phyloP scores from a whole-genome alignment of 2,797 vertebrate species.

The Typhlichthys eigenmanni region DNA sequence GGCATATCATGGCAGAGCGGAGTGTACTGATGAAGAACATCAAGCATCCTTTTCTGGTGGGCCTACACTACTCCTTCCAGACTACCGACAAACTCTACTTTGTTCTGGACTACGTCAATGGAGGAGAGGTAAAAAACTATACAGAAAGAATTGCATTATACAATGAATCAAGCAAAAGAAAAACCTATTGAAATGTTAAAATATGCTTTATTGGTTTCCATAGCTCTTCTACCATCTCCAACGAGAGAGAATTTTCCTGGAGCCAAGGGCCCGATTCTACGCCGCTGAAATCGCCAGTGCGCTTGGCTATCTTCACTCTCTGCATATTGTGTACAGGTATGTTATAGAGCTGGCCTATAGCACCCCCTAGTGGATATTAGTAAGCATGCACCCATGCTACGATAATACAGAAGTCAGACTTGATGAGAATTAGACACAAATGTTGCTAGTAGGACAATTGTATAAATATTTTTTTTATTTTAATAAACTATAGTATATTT shows the following conservation, averaged over 20 bases:
- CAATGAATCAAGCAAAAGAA: neutral
- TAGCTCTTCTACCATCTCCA: conserved; percentile 86
- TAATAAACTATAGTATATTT: neutral
- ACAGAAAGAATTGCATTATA: too few species aligned
- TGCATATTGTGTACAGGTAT: conserved; percentile 83
- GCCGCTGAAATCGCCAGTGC: conserved; percentile 82
- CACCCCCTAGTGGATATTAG: conserved; percentile 54
- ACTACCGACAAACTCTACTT: conserved; percentile 85
- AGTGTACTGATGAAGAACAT: conserved; percentile 85
- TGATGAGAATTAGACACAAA: neutral
- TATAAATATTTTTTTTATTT: neutral
- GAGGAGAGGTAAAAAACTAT: conserved; percentile 73
- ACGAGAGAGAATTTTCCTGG: conserved; percentile 80
- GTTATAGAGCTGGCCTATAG: conserved; percentile 1
- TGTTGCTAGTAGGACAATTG: neutral
- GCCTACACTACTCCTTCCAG: conserved; percentile 84
- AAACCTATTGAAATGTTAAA: conserved; percentile 14
- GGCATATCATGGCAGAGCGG: conserved; percentile 85
- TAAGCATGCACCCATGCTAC: neutral
- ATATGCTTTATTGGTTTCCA: conserved; percentile 1
- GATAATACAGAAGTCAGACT: neutral
- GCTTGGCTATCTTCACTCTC: conserved; percentile 82
- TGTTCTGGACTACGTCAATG: conserved; percentile 83
- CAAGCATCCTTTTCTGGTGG: conserved; percentile 83
- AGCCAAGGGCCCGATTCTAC: conserved; percentile 81